A percentile compares a stretch with the other conserved stretches of the same genome.
These are phyloP conservation scores for Triops cancriformis DNA, from an alignment of 1,140 invertebrate species.

Conservation along the genomic window DNA sequence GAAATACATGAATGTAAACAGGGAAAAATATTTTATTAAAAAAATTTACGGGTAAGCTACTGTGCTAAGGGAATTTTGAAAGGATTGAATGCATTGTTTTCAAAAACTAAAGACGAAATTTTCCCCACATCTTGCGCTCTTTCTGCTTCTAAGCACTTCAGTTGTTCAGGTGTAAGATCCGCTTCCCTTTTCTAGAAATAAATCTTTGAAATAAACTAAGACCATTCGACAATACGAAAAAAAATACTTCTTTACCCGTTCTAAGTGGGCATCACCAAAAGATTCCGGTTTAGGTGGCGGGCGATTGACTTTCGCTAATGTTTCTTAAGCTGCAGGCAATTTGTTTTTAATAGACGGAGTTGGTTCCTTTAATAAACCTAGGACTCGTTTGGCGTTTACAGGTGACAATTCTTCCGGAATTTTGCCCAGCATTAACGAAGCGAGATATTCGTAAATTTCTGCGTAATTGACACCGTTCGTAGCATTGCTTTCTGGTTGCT, in stretches of 20 bases:
- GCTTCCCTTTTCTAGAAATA: not conserved
- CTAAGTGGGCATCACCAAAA: not conserved
- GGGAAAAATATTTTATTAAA: not conserved
- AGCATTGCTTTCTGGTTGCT: not conserved
- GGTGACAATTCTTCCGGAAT: not conserved
- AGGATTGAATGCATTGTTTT: not conserved
- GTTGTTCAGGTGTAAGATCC: not conserved
- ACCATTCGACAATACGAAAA: too few species aligned
- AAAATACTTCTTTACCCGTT: too few species aligned
- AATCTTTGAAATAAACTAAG: too few species aligned
- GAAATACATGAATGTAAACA: not conserved
- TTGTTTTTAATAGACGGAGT: not conserved
- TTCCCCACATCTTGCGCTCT: not conserved
- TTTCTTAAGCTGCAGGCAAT: not conserved
- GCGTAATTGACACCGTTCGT: not conserved
- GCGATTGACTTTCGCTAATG: not conserved
- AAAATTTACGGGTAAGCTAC: not conserved
- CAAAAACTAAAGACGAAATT: not conserved
- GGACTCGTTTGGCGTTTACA: not conserved
- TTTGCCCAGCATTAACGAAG: not conserved
- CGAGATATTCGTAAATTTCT: not conserved
- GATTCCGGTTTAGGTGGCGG: not conserved
- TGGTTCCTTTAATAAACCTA: not conserved
- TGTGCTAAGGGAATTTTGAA: not conserved
- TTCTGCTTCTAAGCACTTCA: not conserved